Evolutionary conservation across 2,797 vertebrate genomes (phyloP).

Genomic region (Neopelma chrysocephalum): DNA sequence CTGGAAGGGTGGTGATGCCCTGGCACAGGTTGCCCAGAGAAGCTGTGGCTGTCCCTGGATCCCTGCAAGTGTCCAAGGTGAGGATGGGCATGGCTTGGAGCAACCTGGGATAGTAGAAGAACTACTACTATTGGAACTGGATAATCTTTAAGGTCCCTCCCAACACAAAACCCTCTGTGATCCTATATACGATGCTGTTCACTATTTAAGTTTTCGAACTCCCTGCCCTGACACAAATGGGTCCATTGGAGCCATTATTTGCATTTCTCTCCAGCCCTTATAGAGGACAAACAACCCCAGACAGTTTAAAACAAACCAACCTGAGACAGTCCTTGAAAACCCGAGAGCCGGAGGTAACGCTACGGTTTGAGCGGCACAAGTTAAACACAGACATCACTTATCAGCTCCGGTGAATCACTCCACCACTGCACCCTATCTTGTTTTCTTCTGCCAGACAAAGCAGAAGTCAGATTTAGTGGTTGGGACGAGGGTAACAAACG

Average conservation of each 20-base stretch:
- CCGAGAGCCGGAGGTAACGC: constrained; percentile 18
- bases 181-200: background rate
- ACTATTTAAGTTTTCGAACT: background rate
- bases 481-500: constrained; percentile 17
- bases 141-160: background rate
- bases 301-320: background rate
- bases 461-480: constrained; percentile 73
- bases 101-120: accelerated
- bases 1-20: background rate
- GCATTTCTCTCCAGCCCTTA: background rate
- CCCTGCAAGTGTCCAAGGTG: background rate
- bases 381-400: constrained; percentile 33
- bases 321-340: constrained; percentile 22
- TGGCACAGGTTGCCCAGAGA: background rate
- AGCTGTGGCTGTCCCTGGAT: background rate
- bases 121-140: too few relatives aligned
- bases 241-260: background rate
- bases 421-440: constrained; percentile 64
- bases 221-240: background rate
- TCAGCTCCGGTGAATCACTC: constrained; percentile 55
- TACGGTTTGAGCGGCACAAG: background rate
- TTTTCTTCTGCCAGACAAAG: constrained; percentile 63
- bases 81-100: background rate
- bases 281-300: background rate
- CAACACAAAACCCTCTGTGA: background rate